Evolutionary conservation across 2,888 invertebrate genomes (phyloP).

Genomic region (Oscheius sp.): DNA sequence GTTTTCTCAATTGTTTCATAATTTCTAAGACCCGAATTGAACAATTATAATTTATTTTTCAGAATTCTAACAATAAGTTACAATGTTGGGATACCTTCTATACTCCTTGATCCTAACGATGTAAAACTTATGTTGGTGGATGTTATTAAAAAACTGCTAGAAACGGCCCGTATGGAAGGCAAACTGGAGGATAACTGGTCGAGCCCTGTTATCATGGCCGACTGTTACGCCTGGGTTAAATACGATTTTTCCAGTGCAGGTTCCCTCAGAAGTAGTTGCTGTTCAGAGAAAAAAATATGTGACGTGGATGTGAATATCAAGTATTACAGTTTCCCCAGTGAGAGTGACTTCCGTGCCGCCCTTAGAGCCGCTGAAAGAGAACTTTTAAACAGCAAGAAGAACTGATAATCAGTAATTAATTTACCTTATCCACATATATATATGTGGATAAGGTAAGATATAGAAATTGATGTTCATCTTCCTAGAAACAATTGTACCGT

Average conservation of each 20-base stretch:
- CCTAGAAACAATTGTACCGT: too few species aligned
- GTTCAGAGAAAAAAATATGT: neutral
- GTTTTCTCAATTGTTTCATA: too few species aligned
- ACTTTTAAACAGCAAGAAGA: neutral
- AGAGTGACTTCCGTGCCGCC: neutral
- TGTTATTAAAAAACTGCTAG: neutral
- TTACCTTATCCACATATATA: too few species aligned
- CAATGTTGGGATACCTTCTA: neutral
- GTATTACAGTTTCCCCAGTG: constrained; percentile 1
- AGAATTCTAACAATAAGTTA: neutral
- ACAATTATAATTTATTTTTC: neutral
- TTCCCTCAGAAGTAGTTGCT: neutral
- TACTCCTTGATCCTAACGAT: neutral
- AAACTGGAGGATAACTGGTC: neutral
- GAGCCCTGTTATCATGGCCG: neutral
- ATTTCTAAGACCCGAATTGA: too few species aligned
- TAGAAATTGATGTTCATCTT: too few species aligned
- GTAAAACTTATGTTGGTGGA: neutral
- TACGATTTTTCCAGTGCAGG: neutral
- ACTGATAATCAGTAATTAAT: neutral
- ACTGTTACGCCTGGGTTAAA: neutral
- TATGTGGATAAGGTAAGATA: too few species aligned
- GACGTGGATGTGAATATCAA: neutral
- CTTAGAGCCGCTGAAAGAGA: neutral
- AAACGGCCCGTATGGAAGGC: neutral